These are phyloP conservation scores for Anhinga rufa DNA, from an alignment of 2,113 vertebrate genomes.

Conservation along the genomic window DNA sequence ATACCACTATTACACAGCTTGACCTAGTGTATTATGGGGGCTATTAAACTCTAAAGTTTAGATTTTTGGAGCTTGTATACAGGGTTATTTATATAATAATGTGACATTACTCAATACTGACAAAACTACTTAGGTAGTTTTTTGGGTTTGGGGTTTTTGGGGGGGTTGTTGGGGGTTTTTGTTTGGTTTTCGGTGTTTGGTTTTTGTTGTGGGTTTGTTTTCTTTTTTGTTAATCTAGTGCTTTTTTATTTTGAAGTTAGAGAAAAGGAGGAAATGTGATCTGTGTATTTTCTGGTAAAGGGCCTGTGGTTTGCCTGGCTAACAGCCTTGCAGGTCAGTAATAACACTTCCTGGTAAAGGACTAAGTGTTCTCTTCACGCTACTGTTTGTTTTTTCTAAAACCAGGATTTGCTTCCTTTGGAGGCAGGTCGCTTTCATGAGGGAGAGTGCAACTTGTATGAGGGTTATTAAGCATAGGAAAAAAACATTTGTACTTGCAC, in stretches of 20 bases:
- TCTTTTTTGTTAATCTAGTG: background rate
- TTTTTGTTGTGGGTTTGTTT: background rate
- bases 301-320: conserved; percentile 66
- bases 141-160: background rate
- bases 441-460: conserved; percentile 65
- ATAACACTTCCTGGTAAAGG: conserved; percentile 68
- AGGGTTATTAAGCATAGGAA: conserved; percentile 67
- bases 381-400: conserved; percentile 75
- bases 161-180: background rate
- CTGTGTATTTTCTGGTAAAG: conserved; percentile 67
- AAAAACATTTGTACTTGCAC: conserved; percentile 72
- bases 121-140: conserved; percentile 76
- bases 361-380: conserved; percentile 71
- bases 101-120: conserved; percentile 80
- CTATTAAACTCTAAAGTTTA: conserved; percentile 72
- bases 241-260: conserved; percentile 69
- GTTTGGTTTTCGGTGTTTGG: background rate
- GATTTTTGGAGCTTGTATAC: conserved; percentile 78
- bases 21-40: conserved; percentile 67
- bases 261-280: conserved; percentile 67
- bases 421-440: conserved; percentile 65
- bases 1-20: conserved; percentile 71
- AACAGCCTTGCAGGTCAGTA: conserved; percentile 66
- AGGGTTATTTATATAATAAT: conserved; percentile 86
- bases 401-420: conserved; percentile 70